Percentiles rank a stretch among this genome's conserved stretches.
Evolutionary conservation across 2,113 vertebrate genomes (phyloP).

Genomic region (Triplophysa tibetana): DNA sequence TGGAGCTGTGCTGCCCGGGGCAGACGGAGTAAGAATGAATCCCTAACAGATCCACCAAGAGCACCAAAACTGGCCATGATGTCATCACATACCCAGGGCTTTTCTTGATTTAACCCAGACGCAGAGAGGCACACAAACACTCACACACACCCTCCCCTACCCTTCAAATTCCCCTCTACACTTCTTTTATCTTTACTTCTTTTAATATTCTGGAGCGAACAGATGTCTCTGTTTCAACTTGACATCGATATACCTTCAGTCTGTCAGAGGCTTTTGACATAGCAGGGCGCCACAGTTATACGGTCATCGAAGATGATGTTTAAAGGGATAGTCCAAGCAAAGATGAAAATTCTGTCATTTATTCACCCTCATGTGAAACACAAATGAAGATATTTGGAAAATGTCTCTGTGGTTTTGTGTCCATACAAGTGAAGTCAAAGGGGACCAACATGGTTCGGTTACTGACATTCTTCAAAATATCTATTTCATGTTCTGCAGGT

Average conservation of each 20-base stretch:
- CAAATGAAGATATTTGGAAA: too few species aligned
- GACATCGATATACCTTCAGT: background rate
- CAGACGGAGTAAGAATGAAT: constrained; percentile 50
- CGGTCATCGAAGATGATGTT: background rate
- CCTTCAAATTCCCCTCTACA: background rate
- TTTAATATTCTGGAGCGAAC: constrained; percentile 1
- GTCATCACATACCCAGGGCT: constrained; percentile 52
- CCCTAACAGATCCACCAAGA: constrained; percentile 49
- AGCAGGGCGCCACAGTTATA: background rate
- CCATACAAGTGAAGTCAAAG: too few species aligned
- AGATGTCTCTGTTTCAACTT: constrained; percentile 15
- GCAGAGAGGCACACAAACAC: constrained; percentile 19
- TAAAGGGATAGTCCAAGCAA: too few species aligned
- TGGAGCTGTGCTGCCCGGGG: constrained; percentile 49
- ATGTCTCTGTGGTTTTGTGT: too few species aligned
- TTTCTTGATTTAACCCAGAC: constrained; percentile 53
- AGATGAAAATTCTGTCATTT: too few species aligned
- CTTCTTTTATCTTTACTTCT: constrained; percentile 19
- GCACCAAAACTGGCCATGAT: constrained; percentile 51
- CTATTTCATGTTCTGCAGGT: too few species aligned
- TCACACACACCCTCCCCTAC: background rate
- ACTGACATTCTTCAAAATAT: too few species aligned
- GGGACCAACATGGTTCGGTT: too few species aligned
- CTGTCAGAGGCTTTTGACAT: constrained; percentile 3
- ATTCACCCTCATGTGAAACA: too few species aligned